A percentile compares a stretch with the other conserved stretches of the same genome.
phyloP scores from a whole-genome alignment of 2,888 invertebrate genomes.

The Acrobasis consociella region DNA sequence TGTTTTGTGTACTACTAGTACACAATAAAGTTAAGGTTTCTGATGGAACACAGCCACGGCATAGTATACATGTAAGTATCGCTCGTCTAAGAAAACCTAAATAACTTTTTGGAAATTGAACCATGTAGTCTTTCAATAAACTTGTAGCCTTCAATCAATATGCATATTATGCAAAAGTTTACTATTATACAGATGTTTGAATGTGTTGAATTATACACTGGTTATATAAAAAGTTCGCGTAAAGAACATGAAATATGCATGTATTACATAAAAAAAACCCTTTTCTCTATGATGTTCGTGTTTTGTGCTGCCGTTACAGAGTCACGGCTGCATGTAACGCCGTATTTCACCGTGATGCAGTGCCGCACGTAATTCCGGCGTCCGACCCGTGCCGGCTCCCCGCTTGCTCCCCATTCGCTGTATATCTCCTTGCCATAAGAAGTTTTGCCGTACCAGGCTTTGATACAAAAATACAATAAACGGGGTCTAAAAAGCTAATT shows the following conservation, averaged over 20 bases:
- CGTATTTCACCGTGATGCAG: slow-evolving; percentile 21
- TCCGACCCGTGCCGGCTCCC: slow-evolving; percentile 7
- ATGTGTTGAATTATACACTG: too few relatives aligned
- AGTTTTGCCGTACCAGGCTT: too few relatives aligned
- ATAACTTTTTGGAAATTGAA: background rate
- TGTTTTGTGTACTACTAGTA: too few relatives aligned
- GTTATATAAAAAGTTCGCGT: too few relatives aligned
- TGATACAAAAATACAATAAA: too few relatives aligned
- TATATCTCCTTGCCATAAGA: background rate
- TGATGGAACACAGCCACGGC: too few relatives aligned
- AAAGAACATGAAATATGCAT: too few relatives aligned
- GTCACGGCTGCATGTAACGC: slow-evolving; percentile 10
- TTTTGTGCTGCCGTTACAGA: background rate
- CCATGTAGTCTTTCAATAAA: background rate
- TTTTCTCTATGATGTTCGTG: background rate
- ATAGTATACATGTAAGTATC: background rate
- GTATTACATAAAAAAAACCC: background rate
- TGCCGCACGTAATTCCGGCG: background rate
- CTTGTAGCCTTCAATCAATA: too few relatives aligned
- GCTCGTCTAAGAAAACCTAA: background rate
- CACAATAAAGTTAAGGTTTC: too few relatives aligned
- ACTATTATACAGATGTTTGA: too few relatives aligned
- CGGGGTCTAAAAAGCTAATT: too few relatives aligned
- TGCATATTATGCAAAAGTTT: too few relatives aligned
- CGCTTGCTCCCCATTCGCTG: background rate